Conservation (phyloP, 2,113 vertebrate species). For the Prietella phreatophila region DNA sequence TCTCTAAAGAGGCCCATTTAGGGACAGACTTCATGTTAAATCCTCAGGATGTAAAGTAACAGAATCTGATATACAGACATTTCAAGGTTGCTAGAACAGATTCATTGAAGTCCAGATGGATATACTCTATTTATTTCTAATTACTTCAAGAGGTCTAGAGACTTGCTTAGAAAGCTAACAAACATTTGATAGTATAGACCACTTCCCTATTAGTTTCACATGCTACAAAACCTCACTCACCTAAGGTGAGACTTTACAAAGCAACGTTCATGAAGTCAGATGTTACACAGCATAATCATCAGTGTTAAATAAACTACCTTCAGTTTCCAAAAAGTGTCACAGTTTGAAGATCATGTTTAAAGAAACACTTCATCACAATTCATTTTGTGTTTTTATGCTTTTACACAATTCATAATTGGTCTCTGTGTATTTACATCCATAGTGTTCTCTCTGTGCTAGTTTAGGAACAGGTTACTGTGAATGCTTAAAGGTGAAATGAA, state of each 20-base stretch:
- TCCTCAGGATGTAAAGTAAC: background rate
- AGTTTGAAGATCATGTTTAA: background rate
- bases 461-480: background rate
- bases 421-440: background rate
- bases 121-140: background rate
- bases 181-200: background rate
- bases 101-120: background rate
- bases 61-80: background rate
- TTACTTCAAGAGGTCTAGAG: background rate
- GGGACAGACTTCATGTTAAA: background rate
- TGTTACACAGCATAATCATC: background rate
- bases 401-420: background rate
- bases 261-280: background rate
- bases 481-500: background rate
- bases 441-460: background rate
- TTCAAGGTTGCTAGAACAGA: background rate
- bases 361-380: background rate
- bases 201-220: background rate
- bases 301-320: background rate
- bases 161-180: background rate
- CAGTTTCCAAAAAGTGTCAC: background rate
- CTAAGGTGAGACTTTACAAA: background rate
- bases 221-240: background rate
- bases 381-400: background rate
- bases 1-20: background rate